These are phyloP conservation scores for Tyrophagus putrescentiae DNA, from an alignment of 1,140 invertebrate species.

Conservation along the genomic window DNA sequence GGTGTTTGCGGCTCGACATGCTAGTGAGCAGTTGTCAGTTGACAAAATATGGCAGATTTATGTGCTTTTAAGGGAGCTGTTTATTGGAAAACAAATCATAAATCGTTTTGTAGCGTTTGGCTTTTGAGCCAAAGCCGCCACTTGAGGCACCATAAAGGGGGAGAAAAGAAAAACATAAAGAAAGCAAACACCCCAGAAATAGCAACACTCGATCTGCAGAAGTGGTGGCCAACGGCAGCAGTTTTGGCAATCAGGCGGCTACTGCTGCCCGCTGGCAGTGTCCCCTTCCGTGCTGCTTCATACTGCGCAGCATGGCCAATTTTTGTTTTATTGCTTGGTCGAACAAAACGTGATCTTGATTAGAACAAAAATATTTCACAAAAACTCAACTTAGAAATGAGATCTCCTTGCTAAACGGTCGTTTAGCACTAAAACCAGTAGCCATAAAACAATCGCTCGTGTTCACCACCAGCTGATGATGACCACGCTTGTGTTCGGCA, in stretches of 20 bases:
- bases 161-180: no score
- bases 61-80: neutral
- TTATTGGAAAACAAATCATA: conserved; percentile 13
- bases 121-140: neutral
- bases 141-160: neutral
- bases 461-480: neutral
- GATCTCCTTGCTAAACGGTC: conserved; percentile 1
- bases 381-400: no score
- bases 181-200: conserved; percentile 3
- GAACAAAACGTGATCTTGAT: neutral
- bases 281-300: neutral
- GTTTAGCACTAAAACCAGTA: conserved; percentile 1
- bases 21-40: no score
- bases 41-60: conserved; percentile 11
- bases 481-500: no score
- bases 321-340: conserved; percentile 3
- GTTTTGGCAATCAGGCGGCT: neutral
- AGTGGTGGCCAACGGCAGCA: neutral
- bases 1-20: no score
- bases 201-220: neutral
- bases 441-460: conserved; percentile 13
- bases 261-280: no score
- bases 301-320: neutral
- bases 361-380: conserved; percentile 14
- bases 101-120: conserved; percentile 1